Percentiles rank a stretch among this genome's conserved stretches.
Evolutionary conservation across 1,140 invertebrate species (phyloP).

Genomic region (Drosophila pruinosa): DNA sequence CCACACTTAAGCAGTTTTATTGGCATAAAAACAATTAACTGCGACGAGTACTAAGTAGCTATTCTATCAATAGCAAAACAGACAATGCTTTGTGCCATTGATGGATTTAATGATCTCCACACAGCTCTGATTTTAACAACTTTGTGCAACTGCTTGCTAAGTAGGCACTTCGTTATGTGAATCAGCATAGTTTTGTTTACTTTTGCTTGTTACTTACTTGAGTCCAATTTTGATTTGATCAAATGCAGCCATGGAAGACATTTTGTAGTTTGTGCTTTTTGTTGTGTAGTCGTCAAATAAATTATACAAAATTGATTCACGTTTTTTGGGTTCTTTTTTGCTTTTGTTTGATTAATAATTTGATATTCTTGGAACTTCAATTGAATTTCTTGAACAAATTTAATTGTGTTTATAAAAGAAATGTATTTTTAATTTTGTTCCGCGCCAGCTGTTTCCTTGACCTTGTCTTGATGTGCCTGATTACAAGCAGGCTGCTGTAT

Average conservation of each 20-base stretch:
- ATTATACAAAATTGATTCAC: slow-evolving; percentile 17
- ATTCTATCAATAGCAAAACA: background rate
- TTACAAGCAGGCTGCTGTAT: slow-evolving; percentile 23
- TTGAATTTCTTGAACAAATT: slow-evolving; percentile 2
- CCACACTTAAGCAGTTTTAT: slow-evolving; percentile 8
- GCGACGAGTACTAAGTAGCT: slow-evolving; percentile 6
- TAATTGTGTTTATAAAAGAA: slow-evolving; percentile 32
- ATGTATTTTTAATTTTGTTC: slow-evolving; percentile 1
- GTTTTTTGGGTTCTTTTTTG: too few species aligned
- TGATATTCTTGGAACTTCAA: slow-evolving; percentile 9
- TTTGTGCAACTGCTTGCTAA: background rate
- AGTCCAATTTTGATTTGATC: slow-evolving; percentile 81
- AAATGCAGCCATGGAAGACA: slow-evolving; percentile 78
- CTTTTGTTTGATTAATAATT: background rate
- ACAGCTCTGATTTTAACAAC: background rate
- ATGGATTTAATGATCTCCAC: slow-evolving; percentile 19
- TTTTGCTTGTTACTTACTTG: slow-evolving; percentile 62
- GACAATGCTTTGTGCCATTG: background rate
- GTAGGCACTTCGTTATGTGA: background rate
- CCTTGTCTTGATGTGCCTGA: slow-evolving; percentile 46
- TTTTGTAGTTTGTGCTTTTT: slow-evolving; percentile 42
- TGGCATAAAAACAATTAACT: slow-evolving; percentile 12
- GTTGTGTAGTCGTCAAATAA: slow-evolving; percentile 9
- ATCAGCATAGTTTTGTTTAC: background rate
- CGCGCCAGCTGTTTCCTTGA: slow-evolving; percentile 59